Evolutionary conservation across 2,888 invertebrate genomes (phyloP), one percentile per base, ranked within the genome.

Genomic region (Ferrisia virgata): DNA sequence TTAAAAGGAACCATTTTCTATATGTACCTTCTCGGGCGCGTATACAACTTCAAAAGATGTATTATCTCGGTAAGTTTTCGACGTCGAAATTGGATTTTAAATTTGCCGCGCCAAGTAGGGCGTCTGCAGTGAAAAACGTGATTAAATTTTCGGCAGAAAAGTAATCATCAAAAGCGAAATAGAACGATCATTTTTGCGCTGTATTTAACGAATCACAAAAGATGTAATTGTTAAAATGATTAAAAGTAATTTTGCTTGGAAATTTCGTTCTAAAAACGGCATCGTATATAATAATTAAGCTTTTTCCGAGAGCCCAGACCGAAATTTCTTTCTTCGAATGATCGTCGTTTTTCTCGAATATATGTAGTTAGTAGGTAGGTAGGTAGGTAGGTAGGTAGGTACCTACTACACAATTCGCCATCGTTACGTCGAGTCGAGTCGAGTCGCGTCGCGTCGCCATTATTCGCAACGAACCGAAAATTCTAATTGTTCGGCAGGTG

Each of bases 41-140:
- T 15, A 28, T 36, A 11, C 72, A 33, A 76, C 83, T 83, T 72
- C 72, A 72, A 83, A 83, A 83, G 83, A 83, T 83, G 83, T 83
- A 83, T 83, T 83, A 83, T 72, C 28, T 83, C 43, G 83, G 76
- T 83, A 76, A 83, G 83, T 76, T 83, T 83, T 72, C 39, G 47
- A 76, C 43, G 58, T 69, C 28, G 28, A 83, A 83, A 83, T 72
- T 83, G 39, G 83, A 72, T 72, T 83, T 83, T 83, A 39, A 83
- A 72, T 43, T 76, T 72, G 25, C 72, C 83, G 36, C 33, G 36
- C 28, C 64, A 15, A 72, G 3, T 83, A 40, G 83, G 40, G 69
- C 53, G 64, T 64, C 64, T 33, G 28, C 69, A 53, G 28, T 64
- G 64, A 76, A 76, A 76, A 76, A 76, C 36, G 72, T 76, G 72